These are phyloP conservation scores for Porphyrio hochstetteri DNA, from an alignment of 2,113 vertebrate species.

Conservation along the genomic window DNA sequence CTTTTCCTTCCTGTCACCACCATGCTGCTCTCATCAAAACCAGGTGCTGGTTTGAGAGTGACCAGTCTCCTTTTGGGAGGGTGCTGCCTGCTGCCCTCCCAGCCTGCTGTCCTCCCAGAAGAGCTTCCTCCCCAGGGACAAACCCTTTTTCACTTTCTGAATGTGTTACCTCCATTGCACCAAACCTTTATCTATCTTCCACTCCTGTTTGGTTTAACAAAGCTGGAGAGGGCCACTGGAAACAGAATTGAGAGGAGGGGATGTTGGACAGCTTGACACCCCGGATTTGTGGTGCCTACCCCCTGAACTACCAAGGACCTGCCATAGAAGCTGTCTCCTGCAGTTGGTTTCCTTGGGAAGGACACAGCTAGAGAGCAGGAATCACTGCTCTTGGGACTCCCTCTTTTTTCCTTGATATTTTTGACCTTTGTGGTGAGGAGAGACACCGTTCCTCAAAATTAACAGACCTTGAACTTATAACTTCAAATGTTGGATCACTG, in stretches of 20 bases:
- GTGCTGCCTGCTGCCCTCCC: background rate
- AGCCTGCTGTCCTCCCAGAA: background rate
- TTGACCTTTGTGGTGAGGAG: background rate
- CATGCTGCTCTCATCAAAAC: background rate
- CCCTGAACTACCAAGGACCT: background rate
- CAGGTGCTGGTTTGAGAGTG: background rate
- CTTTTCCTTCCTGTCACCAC: background rate
- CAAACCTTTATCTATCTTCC: background rate
- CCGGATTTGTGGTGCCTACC: background rate
- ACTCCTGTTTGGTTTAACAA: background rate
- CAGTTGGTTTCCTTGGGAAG: background rate
- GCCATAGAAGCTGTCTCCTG: background rate
- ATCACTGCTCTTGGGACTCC: background rate
- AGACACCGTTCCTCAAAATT: background rate
- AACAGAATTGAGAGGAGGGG: background rate
- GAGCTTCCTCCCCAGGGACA: background rate
- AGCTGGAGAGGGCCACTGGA: background rate
- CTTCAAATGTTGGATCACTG: background rate
- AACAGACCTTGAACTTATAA: background rate
- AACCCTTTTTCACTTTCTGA: background rate
- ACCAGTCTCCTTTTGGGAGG: fast-evolving
- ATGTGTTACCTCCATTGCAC: background rate
- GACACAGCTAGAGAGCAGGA: background rate
- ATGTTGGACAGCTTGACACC: background rate
- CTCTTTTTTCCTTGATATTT: background rate